phyloP scores from a whole-genome alignment of 2,113 vertebrate species.

The Oncorhynchus masou region DNA sequence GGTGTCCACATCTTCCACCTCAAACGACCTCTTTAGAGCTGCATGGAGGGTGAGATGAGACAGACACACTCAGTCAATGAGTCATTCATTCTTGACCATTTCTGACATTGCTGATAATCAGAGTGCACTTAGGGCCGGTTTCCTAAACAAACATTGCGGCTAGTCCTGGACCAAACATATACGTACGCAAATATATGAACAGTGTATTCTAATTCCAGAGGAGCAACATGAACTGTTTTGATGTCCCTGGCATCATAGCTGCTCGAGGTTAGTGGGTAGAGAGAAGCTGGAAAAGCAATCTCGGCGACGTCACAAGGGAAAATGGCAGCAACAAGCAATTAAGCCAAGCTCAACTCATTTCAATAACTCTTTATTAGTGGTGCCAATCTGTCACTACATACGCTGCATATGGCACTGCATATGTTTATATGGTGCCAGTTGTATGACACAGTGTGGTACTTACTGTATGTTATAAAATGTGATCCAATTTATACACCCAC shows the following conservation, averaged over 20 bases:
- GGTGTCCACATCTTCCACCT: slow-evolving; percentile 93
- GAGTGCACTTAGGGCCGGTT: not conserved
- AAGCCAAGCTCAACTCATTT: slow-evolving; percentile 31
- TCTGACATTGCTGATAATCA: not conserved
- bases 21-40: slow-evolving; percentile 97
- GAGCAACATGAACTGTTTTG: slow-evolving; percentile 20
- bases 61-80: not conserved
- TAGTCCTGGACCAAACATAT: not conserved
- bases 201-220: not conserved
- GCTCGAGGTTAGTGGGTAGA: slow-evolving; percentile 31
- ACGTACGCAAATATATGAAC: not conserved
- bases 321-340: slow-evolving; percentile 21
- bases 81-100: too few relatives aligned
- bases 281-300: slow-evolving; percentile 23
- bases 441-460: slow-evolving; percentile 20
- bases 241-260: slow-evolving; percentile 16
- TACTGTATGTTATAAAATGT: slow-evolving; percentile 16
- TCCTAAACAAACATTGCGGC: too few relatives aligned
- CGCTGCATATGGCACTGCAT: not conserved
- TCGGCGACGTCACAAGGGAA: slow-evolving; percentile 16
- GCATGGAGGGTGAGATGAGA: slow-evolving; percentile 20
- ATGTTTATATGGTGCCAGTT: slow-evolving; percentile 18
- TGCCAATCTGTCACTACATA: not conserved
- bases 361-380: slow-evolving; percentile 15
- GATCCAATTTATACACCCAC: not conserved